These are phyloP conservation scores for Tinea pellionella DNA, from an alignment of 2,888 invertebrate species.

Conservation along the genomic window DNA sequence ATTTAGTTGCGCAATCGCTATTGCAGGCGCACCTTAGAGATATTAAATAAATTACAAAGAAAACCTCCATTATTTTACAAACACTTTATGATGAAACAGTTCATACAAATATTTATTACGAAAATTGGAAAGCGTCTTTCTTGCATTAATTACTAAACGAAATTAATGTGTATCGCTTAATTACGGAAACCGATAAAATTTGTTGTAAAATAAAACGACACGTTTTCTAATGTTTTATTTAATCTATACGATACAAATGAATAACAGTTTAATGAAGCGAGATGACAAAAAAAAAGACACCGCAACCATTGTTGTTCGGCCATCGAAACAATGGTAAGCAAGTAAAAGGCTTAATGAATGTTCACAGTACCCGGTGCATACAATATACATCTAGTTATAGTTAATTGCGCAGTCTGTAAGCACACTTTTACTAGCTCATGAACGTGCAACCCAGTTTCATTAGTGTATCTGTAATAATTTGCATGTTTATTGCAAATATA, in stretches of 20 bases:
- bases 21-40: slow-evolving; percentile 49
- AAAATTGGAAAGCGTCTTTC: slow-evolving; percentile 3
- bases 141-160: background rate
- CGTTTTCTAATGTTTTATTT: background rate
- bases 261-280: background rate
- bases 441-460: slow-evolving; percentile 9
- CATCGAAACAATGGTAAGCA: slow-evolving; percentile 40
- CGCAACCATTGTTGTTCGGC: background rate
- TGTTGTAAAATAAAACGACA: too few species aligned
- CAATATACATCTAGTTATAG: background rate
- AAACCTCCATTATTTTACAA: slow-evolving; percentile 40
- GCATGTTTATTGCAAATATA: slow-evolving; percentile 1
- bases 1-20: slow-evolving; percentile 54
- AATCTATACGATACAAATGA: background rate
- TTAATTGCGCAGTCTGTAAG: slow-evolving; percentile 33
- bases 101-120: background rate
- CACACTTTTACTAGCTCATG: slow-evolving; percentile 41
- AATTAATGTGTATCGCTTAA: background rate
- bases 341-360: slow-evolving; percentile 44
- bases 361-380: slow-evolving; percentile 29
- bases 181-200: background rate
- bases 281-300: background rate
- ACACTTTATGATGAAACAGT: background rate
- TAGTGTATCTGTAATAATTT: slow-evolving; percentile 10
- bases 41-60: slow-evolving; percentile 36